phyloP scores from a whole-genome alignment of 2,797 vertebrate genomes.

The Sphenopsis melanotis region DNA sequence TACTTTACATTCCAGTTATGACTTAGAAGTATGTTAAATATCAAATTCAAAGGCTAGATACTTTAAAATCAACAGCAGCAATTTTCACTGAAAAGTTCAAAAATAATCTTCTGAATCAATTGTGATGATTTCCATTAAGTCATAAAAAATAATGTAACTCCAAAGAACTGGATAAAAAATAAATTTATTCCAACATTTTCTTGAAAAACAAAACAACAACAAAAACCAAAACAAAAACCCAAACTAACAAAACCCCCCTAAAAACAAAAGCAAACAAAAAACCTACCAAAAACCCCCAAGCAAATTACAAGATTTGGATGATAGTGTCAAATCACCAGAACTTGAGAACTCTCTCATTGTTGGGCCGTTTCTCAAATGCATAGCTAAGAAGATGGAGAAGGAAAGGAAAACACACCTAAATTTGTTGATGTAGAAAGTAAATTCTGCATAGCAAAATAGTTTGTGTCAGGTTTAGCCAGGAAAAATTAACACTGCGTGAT shows the following conservation, averaged over 20 bases:
- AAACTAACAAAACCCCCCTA: too few relatives aligned
- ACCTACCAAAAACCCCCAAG: rapidly evolving
- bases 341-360: neutral
- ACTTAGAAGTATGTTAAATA: neutral
- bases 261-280: neutral
- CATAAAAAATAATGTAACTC: neutral
- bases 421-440: neutral
- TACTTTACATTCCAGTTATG: neutral
- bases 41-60: neutral
- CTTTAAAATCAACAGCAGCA: neutral
- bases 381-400: neutral
- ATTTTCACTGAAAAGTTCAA: neutral
- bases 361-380: neutral
- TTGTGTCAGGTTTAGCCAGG: neutral
- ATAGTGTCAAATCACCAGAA: neutral
- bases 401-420: neutral
- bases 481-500: neutral
- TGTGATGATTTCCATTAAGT: neutral
- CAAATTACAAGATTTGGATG: neutral
- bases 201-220: neutral
- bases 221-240: rapidly evolving
- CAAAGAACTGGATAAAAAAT: neutral
- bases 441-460: neutral
- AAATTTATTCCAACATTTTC: neutral
- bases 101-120: neutral